Evolutionary conservation across 2,797 vertebrate species (phyloP).

Genomic region (Pangasius djambal): DNA sequence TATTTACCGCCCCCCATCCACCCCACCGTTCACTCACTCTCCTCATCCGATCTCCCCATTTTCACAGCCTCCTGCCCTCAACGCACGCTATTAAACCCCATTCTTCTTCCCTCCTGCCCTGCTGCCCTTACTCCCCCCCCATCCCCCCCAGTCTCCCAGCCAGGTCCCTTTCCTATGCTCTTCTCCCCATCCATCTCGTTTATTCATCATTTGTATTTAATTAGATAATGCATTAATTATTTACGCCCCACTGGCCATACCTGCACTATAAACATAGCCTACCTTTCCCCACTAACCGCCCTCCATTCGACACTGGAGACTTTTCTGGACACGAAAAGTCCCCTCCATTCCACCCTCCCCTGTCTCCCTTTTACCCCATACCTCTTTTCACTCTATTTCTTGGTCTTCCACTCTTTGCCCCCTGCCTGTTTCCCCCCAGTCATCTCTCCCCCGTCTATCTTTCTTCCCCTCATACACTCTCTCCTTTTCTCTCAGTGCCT

Average conservation of each 20-base stretch:
- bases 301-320: conserved; percentile 29
- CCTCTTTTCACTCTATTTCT: conserved; percentile 80
- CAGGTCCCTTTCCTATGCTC: conserved; percentile 60
- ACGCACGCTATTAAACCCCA: conserved; percentile 71
- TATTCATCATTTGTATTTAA: conserved; percentile 78
- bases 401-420: conserved; percentile 79
- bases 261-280: conserved; percentile 73
- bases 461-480: conserved; percentile 63
- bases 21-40: conserved; percentile 37
- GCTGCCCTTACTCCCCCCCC: conserved; percentile 53
- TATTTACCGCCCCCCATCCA: conserved; percentile 72
- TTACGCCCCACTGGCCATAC: conserved; percentile 73
- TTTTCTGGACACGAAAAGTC: conserved; percentile 17
- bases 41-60: conserved; percentile 58
- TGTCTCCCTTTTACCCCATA: conserved; percentile 69
- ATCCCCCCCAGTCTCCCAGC: conserved; percentile 53
- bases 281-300: conserved; percentile 59
- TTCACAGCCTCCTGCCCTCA: conserved; percentile 66
- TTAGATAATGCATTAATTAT: conserved; percentile 83
- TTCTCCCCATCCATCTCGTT: conserved; percentile 68
- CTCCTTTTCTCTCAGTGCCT: conserved; percentile 80
- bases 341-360: conserved; percentile 52
- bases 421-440: conserved; percentile 76
- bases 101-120: conserved; percentile 67
- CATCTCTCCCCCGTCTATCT: conserved; percentile 64